Percentiles rank a stretch among this genome's conserved stretches.
These are phyloP conservation scores for Agriotes lineatus DNA, from an alignment of 2,888 invertebrate genomes.

Conservation along the genomic window DNA sequence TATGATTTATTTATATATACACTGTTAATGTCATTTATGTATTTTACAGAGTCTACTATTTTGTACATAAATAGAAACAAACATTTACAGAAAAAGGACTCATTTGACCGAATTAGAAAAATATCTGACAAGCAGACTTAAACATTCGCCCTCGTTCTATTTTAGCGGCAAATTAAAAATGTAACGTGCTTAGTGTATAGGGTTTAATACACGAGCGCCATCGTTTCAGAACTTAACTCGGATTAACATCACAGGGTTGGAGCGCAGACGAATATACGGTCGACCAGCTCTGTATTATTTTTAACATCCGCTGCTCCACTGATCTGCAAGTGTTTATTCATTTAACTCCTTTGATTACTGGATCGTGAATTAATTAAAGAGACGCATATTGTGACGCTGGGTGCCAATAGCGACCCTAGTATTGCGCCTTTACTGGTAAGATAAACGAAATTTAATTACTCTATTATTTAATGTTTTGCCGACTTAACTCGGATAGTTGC, in stretches of 20 bases:
- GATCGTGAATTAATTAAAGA: slow-evolving; percentile 35
- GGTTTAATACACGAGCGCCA: slow-evolving; percentile 18
- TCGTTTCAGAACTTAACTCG: slow-evolving; percentile 35
- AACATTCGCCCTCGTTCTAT: not conserved
- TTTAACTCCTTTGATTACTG: slow-evolving; percentile 42
- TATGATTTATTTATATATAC: no score
- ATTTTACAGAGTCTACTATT: no score
- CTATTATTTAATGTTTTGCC: no score
- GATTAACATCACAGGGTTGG: slow-evolving; percentile 38
- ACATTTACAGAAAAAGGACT: no score
- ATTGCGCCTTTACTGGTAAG: no score
- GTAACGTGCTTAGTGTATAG: not conserved
- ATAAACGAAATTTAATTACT: no score
- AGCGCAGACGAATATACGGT: slow-evolving; percentile 36
- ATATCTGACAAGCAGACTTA: no score
- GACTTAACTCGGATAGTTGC: no score
- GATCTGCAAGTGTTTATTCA: slow-evolving; percentile 43
- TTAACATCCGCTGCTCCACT: slow-evolving; percentile 38
- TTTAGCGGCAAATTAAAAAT: slow-evolving; percentile 8
- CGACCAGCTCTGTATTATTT: slow-evolving; percentile 42
- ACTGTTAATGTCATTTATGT: no score
- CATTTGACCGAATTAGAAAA: no score
- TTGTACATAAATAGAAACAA: no score
- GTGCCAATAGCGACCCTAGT: not conserved
- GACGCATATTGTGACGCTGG: slow-evolving; percentile 27